Conservation (phyloP, 2,888 invertebrate species). For the Dasysyrphus albostriatus region DNA sequence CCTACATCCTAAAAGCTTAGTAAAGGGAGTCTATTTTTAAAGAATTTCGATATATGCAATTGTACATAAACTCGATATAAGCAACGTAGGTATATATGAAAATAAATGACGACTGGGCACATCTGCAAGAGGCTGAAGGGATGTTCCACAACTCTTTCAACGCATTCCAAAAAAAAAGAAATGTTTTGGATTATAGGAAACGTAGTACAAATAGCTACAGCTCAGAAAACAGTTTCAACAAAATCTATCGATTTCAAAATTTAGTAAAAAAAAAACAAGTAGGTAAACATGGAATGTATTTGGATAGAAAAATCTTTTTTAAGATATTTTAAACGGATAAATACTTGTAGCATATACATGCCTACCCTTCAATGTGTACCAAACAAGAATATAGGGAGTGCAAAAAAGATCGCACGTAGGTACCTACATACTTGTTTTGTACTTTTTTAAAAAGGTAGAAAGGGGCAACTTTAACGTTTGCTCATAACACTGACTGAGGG, state of each 20-base stretch:
- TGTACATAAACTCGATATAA: neutral
- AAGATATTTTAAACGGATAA: neutral
- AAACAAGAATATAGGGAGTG: neutral
- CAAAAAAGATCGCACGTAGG: no score
- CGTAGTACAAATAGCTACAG: neutral
- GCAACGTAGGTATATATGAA: neutral
- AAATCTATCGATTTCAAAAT: constrained; percentile 14
- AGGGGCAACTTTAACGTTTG: neutral
- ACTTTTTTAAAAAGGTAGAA: no score
- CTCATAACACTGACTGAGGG: no score
- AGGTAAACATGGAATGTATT: neutral
- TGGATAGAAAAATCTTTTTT: neutral
- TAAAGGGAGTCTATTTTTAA: neutral
- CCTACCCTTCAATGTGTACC: neutral
- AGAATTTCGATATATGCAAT: constrained; percentile 9
- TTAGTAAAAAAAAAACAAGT: neutral
- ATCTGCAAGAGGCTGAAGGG: constrained; percentile 1
- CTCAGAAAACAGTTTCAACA: neutral
- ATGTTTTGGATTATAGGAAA: neutral
- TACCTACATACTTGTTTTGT: no score
- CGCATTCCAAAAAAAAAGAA: neutral
- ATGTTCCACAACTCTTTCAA: constrained; percentile 26
- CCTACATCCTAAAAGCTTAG: constrained; percentile 21
- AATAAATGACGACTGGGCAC: neutral
- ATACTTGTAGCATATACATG: neutral